Percentiles rank a stretch among this genome's conserved stretches.
Conservation (phyloP, 2,113 vertebrate species). For the Chunga burmeisteri region DNA sequence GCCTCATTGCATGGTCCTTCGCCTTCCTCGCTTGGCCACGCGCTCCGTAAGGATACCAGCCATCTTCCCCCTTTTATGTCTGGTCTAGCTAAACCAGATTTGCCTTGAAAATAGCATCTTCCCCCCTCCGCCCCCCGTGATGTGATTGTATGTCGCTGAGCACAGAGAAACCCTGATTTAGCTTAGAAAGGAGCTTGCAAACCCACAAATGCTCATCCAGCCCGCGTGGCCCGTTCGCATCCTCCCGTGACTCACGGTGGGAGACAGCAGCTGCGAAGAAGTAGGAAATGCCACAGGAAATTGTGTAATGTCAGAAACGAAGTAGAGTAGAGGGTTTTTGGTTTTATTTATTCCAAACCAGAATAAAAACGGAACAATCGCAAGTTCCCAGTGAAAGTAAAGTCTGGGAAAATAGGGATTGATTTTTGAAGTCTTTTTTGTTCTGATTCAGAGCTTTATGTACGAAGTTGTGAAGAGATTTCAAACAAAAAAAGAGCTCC, state of each 20-base stretch:
- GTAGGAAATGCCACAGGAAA: background rate
- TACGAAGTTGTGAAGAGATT: slow-evolving; percentile 2
- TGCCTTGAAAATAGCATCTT: background rate
- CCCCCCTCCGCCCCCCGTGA: accelerated
- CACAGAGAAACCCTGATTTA: background rate
- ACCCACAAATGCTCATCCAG: background rate
- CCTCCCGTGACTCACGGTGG: background rate
- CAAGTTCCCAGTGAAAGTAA: background rate
- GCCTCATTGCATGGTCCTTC: background rate
- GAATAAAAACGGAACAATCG: background rate
- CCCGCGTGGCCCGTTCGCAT: accelerated
- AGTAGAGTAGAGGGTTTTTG: background rate
- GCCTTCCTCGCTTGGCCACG: background rate
- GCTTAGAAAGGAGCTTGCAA: background rate
- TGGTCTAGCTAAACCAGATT: background rate
- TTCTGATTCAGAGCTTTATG: background rate
- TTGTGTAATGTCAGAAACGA: background rate
- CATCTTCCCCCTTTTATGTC: accelerated
- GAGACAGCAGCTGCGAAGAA: background rate
- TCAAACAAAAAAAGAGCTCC: background rate
- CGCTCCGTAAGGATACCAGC: accelerated
- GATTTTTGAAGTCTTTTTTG: background rate
- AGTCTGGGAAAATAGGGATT: background rate
- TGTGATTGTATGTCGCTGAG: background rate
- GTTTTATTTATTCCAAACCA: background rate